Conservation (phyloP, 2,797 vertebrate species). For the Pseudocheirus occidentalis region DNA sequence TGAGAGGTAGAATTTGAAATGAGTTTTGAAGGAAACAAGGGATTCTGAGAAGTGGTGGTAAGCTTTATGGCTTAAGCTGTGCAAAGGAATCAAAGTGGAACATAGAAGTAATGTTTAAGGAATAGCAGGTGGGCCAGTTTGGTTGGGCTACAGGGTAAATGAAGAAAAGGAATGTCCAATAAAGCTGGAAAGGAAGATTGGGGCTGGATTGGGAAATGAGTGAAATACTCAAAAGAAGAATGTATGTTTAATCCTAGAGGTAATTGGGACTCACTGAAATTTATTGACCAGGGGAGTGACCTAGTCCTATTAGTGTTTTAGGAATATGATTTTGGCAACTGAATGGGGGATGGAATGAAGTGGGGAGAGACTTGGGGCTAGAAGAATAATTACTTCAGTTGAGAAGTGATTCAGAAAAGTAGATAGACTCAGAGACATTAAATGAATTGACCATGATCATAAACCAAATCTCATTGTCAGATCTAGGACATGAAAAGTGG, state of each 20-base stretch:
- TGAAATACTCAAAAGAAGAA: not conserved
- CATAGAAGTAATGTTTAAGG: not conserved
- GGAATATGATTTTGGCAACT: not conserved
- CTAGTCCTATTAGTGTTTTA: not conserved
- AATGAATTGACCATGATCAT: not conserved
- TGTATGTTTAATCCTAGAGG: not conserved
- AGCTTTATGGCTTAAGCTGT: not conserved
- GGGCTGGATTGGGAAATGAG: not conserved
- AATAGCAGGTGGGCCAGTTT: not conserved
- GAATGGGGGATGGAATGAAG: not conserved
- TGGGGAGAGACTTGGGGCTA: not conserved
- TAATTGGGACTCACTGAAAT: not conserved
- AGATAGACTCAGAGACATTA: not conserved
- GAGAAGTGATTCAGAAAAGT: not conserved
- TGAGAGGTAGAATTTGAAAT: not conserved
- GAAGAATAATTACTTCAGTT: not conserved
- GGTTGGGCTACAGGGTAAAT: not conserved
- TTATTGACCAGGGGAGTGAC: not conserved
- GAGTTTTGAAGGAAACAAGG: not conserved
- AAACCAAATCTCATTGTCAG: not conserved
- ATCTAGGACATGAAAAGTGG: not conserved
- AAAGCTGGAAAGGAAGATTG: not conserved
- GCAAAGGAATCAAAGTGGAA: not conserved
- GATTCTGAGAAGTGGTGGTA: not conserved
- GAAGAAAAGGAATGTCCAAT: not conserved